Percentiles rank a stretch among this genome's conserved stretches.
Evolutionary conservation across 2,888 invertebrate species (phyloP).

Genomic region (Bellardia pandia): DNA sequence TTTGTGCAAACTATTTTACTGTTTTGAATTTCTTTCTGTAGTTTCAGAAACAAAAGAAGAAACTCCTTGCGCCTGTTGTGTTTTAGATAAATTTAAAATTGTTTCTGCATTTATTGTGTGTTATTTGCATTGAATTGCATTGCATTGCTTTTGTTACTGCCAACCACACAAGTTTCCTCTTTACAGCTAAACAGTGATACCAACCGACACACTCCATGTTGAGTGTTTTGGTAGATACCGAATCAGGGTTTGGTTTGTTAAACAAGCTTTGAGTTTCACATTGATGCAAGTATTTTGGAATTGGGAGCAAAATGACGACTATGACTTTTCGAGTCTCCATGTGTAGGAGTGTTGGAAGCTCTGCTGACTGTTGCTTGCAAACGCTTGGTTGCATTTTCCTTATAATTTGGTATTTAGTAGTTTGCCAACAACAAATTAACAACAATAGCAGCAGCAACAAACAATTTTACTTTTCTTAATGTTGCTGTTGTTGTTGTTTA

Average conservation of each 20-base stretch:
- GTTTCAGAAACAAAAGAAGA: conserved; percentile 3
- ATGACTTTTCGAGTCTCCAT: background rate
- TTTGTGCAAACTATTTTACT: background rate
- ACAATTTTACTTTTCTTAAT: background rate
- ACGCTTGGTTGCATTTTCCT: conserved; percentile 23
- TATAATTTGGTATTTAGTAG: conserved; percentile 25
- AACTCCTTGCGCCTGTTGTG: conserved; percentile 70
- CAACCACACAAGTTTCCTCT: conserved; percentile 46
- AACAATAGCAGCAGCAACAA: background rate
- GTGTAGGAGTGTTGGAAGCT: background rate
- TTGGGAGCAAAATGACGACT: conserved; percentile 41
- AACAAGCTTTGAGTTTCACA: conserved; percentile 21
- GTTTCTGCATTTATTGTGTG: conserved; percentile 69
- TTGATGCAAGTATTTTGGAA: conserved; percentile 14
- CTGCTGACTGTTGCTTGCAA: conserved; percentile 16
- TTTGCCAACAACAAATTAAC: background rate
- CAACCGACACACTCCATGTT: background rate
- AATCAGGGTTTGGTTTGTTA: conserved; percentile 65
- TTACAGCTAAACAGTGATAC: background rate
- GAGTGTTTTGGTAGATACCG: conserved; percentile 52
- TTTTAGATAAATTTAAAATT: conserved; percentile 76
- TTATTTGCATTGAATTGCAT: conserved; percentile 38
- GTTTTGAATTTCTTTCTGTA: background rate
- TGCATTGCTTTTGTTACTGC: background rate
- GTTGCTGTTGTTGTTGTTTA: conserved; percentile 13